Base-by-base conservation (phyloP, 1,140 invertebrate genomes). In the Antheraea pernyi region DNA sequence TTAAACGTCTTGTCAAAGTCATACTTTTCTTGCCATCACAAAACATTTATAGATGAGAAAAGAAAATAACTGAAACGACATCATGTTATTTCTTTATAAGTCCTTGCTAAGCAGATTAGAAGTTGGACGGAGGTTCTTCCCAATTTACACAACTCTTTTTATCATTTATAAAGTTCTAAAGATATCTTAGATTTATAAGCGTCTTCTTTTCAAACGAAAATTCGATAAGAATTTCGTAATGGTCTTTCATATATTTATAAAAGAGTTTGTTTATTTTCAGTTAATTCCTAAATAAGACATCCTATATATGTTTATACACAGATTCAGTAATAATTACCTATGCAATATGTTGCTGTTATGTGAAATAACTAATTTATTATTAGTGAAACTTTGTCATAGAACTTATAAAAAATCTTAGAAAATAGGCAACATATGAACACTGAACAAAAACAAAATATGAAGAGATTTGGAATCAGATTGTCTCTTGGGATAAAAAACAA, bases 41-140 rank as follows among this genome's bases (percentile, higher is more conserved):
- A 16, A 53, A 2, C 46, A 53, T 53, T 53, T 16, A 53, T 6
- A 53, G 46, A 16, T 53, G 16, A 53, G 16, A 53, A 13, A 0
- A 53, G 6, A 53, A 53, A 53, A 16, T 53, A 53, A 6, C 16
- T 5, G 46, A 16, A 53, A 13, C 16, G 13, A 13, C 46, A 53
- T 7, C 13, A 53, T 13, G 46, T 11, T 53, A 53, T 67, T 22
- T 71, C 64, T 42, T 39, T 71, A 19, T 59, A 19, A 64, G 46
- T 30, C 61, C 66, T 66, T 36, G 46, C 30, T 66, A 66, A 70
- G 69, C 10, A 53, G 69, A 70, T 70, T 66, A 70, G 37, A 66
- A 53, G 46, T 53, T 53, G 46, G 46, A 53, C 64, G 30, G 19
- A 37, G 36, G 18, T 46, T 53, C 63, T 65, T 42, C 19, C 19